phyloP scores from a whole-genome alignment of 2,113 vertebrate species.

The Abramis brama region DNA sequence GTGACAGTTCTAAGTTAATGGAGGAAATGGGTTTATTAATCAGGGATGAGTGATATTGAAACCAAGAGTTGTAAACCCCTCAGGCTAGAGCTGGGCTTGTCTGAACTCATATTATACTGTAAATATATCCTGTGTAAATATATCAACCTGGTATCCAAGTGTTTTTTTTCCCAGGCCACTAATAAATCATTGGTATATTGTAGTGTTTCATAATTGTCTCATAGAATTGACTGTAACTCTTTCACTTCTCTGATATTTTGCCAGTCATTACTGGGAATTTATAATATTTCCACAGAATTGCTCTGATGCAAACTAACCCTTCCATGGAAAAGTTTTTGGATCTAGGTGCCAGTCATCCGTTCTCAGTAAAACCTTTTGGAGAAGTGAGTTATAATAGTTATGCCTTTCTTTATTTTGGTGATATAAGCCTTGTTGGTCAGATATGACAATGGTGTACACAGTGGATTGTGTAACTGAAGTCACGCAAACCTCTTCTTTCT shows the following conservation, averaged over 20 bases:
- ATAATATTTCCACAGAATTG: conserved; percentile 6
- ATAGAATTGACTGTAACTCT: not conserved
- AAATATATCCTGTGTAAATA: not conserved
- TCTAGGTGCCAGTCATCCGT: not conserved
- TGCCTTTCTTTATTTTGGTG: not conserved
- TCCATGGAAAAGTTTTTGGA: not conserved
- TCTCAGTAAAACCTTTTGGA: not conserved
- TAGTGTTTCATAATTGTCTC: not conserved
- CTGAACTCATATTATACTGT: not conserved
- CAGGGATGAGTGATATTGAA: conserved; percentile 30
- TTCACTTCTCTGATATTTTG: not conserved
- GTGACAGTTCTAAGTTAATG: not conserved
- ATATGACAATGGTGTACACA: not conserved
- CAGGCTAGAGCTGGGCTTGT: not conserved
- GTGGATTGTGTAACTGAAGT: conserved; percentile 3
- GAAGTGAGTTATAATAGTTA: not conserved
- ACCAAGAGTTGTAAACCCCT: conserved; percentile 2
- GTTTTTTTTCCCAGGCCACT: not conserved
- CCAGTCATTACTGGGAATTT: not conserved
- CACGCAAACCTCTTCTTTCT: conserved; percentile 14
- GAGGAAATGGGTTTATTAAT: not conserved
- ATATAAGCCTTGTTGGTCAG: not conserved
- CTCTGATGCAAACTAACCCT: not conserved
- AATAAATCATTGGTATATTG: not conserved
- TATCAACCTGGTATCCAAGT: not conserved